These are phyloP conservation scores for Calypte anna DNA, from an alignment of 2,113 vertebrate species.

Conservation along the genomic window DNA sequence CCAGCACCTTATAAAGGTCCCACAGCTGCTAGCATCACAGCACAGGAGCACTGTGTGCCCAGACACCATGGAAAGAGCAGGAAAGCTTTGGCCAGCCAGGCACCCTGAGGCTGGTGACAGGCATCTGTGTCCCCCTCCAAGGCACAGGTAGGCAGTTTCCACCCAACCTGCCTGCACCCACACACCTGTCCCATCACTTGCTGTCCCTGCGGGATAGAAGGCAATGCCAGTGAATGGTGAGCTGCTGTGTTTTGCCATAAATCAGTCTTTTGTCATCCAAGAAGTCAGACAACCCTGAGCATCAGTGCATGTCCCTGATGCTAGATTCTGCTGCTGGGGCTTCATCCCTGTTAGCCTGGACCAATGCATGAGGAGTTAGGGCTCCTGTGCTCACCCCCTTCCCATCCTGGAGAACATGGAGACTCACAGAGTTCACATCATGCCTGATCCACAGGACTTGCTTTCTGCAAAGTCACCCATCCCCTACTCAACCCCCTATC, in stretches of 20 bases:
- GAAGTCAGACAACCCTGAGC: not conserved
- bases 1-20: not conserved
- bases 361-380: not conserved
- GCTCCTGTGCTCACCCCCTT: not conserved
- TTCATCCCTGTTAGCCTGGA: not conserved
- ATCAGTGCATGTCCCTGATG: not conserved
- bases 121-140: not conserved
- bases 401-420: not conserved
- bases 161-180: not conserved
- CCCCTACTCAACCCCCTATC: not conserved
- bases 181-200: not conserved
- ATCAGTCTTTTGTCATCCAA: not conserved
- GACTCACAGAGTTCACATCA: not conserved
- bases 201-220: not conserved
- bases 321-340: not conserved
- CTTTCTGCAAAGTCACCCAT: not conserved
- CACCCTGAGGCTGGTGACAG: not conserved
- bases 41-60: not conserved
- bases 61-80: not conserved
- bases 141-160: not conserved
- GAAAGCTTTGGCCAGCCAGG: not conserved
- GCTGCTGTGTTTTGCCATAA: not conserved
- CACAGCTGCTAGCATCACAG: rapidly evolving
- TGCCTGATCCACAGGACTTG: not conserved
- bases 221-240: not conserved